Evolutionary conservation across 2,797 vertebrate species (phyloP), one percentile per base, ranked within the genome.

Genomic region (Myripristis jacobus): DNA sequence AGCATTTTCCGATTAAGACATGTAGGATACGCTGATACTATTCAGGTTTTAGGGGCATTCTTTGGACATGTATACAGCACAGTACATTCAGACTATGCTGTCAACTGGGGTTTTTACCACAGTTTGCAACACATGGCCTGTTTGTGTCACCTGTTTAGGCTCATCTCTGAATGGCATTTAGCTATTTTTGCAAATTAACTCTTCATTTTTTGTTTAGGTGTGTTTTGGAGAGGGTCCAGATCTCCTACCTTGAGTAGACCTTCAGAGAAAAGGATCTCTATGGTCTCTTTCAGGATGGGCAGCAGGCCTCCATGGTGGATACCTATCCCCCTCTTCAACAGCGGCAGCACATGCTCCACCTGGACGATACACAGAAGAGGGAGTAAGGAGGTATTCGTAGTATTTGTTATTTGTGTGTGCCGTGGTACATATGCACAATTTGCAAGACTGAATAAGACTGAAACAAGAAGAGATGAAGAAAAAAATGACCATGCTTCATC

Each of bases 261-360:
- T 87, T 99, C 98, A 53, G 96, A 97, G 92, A 99, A 99, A 6
- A 99, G 96, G 79, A 99, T 99, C 94, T 99, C 98, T 50, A 98
- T 98, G 10, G 97, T 99, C 85, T 99, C 98, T 78, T 99, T 99
- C 56, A 99, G 94, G 87, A 98, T 98, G 82, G 97, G 97, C 85
- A 99, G 94, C 9, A 99, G 94, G 11, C 97, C 98, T 0, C 97
- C 97, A 0, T 99, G 97, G 66, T 99, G 98, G 88, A 99, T 99
- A 43, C 97, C 97, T 70, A 99, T 96, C 2, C 97, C 98, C 75
- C 96, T 93, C 83, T 97, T 99, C 85, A 99, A 83, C 82, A 99
- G 95, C 3, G 97, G 97, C 74, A 99, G 92, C n/a, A 99, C 97
- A 12, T 99, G 96, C 76, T 99, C 98, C 66, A 99, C 98, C 98